phyloP scores from a whole-genome alignment of 2,888 invertebrate genomes.

The Bombylius major region DNA sequence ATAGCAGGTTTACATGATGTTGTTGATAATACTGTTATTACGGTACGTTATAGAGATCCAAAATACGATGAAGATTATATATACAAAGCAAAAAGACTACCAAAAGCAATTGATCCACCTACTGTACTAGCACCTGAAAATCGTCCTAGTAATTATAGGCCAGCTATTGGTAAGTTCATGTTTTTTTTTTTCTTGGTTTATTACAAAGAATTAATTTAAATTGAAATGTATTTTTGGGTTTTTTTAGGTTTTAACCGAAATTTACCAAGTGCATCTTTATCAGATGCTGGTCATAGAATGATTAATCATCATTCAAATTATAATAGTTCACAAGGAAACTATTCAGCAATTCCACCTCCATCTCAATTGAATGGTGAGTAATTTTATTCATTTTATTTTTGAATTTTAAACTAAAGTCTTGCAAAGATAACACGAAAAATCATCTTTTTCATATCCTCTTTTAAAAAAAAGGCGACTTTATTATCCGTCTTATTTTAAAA shows the following conservation, averaged over 20 bases:
- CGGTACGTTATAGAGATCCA: conserved; percentile 69
- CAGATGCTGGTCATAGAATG: conserved; percentile 61
- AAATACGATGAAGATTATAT: conserved; percentile 57
- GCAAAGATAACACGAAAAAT: background rate
- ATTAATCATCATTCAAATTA: conserved; percentile 43
- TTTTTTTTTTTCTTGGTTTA: background rate
- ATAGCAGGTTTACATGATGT: conserved; percentile 54
- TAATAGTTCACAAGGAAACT: conserved; percentile 13
- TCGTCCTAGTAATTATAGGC: conserved; percentile 60
- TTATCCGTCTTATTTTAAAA: no score
- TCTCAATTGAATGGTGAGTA: conserved; percentile 11
- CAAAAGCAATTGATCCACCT: conserved; percentile 56
- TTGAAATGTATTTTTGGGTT: conserved; percentile 9
- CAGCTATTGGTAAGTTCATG: conserved; percentile 53
- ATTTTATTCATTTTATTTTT: background rate
- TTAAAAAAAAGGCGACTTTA: no score
- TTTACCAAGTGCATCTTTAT: conserved; percentile 50
- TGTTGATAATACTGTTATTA: conserved; percentile 44
- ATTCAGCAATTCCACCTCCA: conserved; percentile 24
- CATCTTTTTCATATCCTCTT: no score
- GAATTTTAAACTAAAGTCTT: background rate
- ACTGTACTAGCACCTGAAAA: conserved; percentile 68
- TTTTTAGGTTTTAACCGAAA: conserved; percentile 49
- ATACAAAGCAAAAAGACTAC: conserved; percentile 60
- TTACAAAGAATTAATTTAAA: background rate